Evolutionary conservation across 2,797 vertebrate species (phyloP).

Genomic region (Arrhamphus sclerolepis): DNA sequence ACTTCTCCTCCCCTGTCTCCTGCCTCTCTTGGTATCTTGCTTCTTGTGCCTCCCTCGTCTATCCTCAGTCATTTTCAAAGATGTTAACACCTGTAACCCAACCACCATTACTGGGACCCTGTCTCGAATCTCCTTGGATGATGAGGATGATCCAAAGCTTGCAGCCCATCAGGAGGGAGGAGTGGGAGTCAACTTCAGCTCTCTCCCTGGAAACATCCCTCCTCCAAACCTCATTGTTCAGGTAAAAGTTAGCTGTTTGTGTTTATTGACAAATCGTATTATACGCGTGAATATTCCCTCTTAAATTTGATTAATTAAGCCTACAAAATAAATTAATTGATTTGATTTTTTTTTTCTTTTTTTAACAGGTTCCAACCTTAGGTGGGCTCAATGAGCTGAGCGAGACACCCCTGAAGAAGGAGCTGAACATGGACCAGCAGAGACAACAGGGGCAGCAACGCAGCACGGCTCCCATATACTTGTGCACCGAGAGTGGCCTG

Average conservation of each 20-base stretch:
- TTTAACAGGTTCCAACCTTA: constrained; percentile 84
- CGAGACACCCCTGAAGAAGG: constrained; percentile 86
- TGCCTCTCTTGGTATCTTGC: constrained; percentile 2
- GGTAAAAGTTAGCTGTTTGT: constrained; percentile 40
- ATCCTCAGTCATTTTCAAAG: constrained; percentile 93
- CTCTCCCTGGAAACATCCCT: constrained; percentile 93
- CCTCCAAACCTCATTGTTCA: constrained; percentile 90
- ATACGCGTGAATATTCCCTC: not conserved
- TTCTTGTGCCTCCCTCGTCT: constrained; percentile 10
- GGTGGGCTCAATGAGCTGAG: constrained; percentile 87
- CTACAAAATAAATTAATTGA: not conserved
- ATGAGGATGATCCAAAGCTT: constrained; percentile 95
- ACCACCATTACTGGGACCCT: constrained; percentile 97
- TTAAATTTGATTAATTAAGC: no score
- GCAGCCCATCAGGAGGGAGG: constrained; percentile 87
- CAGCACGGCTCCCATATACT: constrained; percentile 86
- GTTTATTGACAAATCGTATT: not conserved
- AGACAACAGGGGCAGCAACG: constrained; percentile 78
- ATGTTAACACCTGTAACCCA: constrained; percentile 96
- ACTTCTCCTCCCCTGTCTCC: not conserved
- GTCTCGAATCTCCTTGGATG: constrained; percentile 96
- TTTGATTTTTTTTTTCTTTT: not conserved
- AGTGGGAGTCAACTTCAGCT: constrained; percentile 91
- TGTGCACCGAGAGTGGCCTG: constrained; percentile 93
- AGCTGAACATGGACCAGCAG: constrained; percentile 86